phyloP scores from a whole-genome alignment of 2,797 vertebrate genomes.

The Mus caroli region DNA sequence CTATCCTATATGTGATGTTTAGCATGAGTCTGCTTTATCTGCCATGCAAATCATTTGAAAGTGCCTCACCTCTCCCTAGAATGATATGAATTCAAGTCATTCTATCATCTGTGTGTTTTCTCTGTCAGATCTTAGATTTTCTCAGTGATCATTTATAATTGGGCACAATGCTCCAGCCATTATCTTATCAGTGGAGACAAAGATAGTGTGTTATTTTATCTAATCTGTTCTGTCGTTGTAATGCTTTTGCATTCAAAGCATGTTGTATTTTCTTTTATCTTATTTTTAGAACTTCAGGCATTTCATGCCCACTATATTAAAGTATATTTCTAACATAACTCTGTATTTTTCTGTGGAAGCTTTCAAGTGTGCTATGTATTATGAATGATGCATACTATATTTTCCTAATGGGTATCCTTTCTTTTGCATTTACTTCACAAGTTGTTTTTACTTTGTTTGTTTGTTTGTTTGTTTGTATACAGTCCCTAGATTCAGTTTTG shows the following conservation, averaged over 20 bases:
- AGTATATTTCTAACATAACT: not conserved
- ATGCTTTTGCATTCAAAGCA: not conserved
- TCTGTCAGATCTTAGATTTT: slow-evolving; percentile 34
- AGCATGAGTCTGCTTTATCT: not conserved
- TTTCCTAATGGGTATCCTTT: slow-evolving; percentile 4
- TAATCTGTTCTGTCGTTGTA: not conserved
- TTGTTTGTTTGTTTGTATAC: not conserved
- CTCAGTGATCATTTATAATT: slow-evolving; percentile 2
- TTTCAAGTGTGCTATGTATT: not conserved
- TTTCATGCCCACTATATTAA: not conserved
- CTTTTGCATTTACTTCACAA: not conserved
- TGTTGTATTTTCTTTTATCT: not conserved
- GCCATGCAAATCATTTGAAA: not conserved
- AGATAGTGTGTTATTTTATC: not conserved
- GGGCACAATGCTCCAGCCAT: not conserved
- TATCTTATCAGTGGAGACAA: slow-evolving; percentile 12
- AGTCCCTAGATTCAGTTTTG: not conserved
- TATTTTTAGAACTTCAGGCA: slow-evolving; percentile 14
- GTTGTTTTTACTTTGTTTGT: not conserved
- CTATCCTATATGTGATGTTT: not conserved
- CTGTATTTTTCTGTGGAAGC: slow-evolving; percentile 15
- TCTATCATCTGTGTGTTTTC: not conserved
- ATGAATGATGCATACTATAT: slow-evolving; percentile 23
- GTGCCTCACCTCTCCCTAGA: not conserved
- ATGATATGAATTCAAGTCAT: slow-evolving; percentile 13